Percentiles rank a stretch among this genome's conserved stretches.
phyloP scores from a whole-genome alignment of 2,888 invertebrate genomes.

The Octonoba sinensis region DNA sequence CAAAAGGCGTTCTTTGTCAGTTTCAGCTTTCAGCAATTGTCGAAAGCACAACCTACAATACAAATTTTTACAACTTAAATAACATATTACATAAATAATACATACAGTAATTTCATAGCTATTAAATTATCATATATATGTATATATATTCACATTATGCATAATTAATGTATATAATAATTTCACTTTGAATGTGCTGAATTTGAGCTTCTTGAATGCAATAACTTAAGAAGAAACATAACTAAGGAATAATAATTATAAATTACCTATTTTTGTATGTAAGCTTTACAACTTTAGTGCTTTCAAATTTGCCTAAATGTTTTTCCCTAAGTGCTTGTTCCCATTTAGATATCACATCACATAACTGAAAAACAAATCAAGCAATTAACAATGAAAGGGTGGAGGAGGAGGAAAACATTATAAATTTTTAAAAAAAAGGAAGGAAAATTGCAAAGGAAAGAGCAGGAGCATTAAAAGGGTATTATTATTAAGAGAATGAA shows the following conservation, averaged over 20 bases:
- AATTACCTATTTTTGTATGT: constrained; percentile 82
- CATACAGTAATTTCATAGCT: too few relatives aligned
- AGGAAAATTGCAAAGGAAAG: not conserved
- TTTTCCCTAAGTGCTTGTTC: constrained; percentile 93
- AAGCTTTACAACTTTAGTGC: constrained; percentile 89
- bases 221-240: too few relatives aligned
- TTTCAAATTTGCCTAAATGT: constrained; percentile 94
- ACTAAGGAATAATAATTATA: not conserved
- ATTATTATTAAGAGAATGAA: too few relatives aligned
- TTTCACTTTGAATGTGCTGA: too few relatives aligned
- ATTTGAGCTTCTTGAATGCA: too few relatives aligned
- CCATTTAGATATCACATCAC: constrained; percentile 97
- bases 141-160: too few relatives aligned
- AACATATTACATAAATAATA: too few relatives aligned
- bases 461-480: not conserved
- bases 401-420: not conserved
- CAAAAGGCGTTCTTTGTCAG: constrained; percentile 90
- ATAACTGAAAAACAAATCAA: constrained; percentile 73
- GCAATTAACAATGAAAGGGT: not conserved
- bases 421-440: not conserved
- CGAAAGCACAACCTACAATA: constrained; percentile 85
- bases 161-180: not conserved
- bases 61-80: too few relatives aligned
- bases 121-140: too few relatives aligned
- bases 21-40: constrained; percentile 87